phyloP scores from a whole-genome alignment of 1,140 invertebrate genomes.

The Macrobrachium rosenbergii region DNA sequence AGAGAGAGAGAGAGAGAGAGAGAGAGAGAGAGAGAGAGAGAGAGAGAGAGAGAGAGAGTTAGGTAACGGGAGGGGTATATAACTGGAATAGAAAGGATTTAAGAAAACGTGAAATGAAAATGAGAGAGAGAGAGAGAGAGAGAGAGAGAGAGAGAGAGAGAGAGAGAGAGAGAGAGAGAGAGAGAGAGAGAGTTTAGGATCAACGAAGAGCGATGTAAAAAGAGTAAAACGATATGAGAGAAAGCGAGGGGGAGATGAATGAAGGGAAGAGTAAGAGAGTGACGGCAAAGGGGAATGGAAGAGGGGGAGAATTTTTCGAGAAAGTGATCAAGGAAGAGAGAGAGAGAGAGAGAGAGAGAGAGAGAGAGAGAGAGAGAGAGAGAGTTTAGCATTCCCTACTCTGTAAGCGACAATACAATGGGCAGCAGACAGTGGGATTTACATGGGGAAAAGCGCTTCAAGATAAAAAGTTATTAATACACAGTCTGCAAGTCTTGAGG shows the following conservation, averaged over 20 bases:
- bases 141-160: background rate
- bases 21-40: background rate
- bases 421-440: too few relatives aligned
- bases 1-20: background rate
- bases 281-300: background rate
- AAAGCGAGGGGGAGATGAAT: background rate
- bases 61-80: conserved; percentile 3
- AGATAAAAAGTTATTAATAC: too few relatives aligned
- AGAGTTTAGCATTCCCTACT: background rate
- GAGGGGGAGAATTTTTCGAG: conserved; percentile 1
- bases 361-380: conserved; percentile 14
- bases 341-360: conserved; percentile 22
- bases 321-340: background rate
- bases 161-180: background rate
- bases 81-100: background rate
- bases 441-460: too few relatives aligned
- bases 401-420: conserved; percentile 13
- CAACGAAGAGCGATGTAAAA: background rate
- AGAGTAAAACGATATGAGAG: background rate
- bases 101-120: background rate
- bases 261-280: background rate
- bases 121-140: too few relatives aligned
- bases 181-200: background rate
- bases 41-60: background rate
- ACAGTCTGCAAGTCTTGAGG: too few relatives aligned